A percentile compares a stretch with the other conserved stretches of the same genome.
Evolutionary conservation across 2,113 vertebrate genomes (phyloP).

Genomic region (Falcunculus frontatus): DNA sequence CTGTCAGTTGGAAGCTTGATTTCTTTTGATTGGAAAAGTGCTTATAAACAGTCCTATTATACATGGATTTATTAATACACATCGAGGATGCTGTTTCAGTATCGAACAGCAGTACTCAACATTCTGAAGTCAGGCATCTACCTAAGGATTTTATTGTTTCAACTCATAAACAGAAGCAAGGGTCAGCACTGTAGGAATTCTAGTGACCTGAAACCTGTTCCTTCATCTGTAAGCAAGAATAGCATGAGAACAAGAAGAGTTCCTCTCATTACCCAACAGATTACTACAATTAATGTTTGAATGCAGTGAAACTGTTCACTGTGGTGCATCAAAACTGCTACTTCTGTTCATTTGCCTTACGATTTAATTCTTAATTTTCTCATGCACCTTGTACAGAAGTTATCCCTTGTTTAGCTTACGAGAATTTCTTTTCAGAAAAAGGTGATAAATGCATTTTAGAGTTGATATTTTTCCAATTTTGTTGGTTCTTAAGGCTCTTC

Average conservation of each 20-base stretch:
- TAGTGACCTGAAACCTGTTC: not conserved
- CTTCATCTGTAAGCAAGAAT: conserved; percentile 1
- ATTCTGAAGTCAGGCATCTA: not conserved
- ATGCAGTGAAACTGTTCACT: not conserved
- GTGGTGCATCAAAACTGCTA: not conserved
- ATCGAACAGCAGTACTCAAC: not conserved
- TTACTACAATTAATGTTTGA: not conserved
- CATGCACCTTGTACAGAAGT: not conserved
- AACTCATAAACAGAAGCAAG: not conserved
- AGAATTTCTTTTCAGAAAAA: not conserved
- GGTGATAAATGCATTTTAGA: not conserved
- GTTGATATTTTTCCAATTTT: not conserved
- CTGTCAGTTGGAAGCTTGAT: not conserved
- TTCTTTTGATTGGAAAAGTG: not conserved
- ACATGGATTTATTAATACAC: not conserved
- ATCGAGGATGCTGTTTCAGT: not conserved
- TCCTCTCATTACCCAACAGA: not conserved
- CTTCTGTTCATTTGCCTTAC: not conserved
- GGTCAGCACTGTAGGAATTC: not conserved
- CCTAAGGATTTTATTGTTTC: not conserved
- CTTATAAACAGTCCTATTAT: not conserved
- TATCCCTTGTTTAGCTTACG: not conserved
- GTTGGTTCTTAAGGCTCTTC: not conserved
- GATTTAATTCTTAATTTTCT: not conserved
- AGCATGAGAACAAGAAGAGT: not conserved